Base-by-base conservation (phyloP, 2,797 vertebrate species). In the Gallinago stenura region DNA sequence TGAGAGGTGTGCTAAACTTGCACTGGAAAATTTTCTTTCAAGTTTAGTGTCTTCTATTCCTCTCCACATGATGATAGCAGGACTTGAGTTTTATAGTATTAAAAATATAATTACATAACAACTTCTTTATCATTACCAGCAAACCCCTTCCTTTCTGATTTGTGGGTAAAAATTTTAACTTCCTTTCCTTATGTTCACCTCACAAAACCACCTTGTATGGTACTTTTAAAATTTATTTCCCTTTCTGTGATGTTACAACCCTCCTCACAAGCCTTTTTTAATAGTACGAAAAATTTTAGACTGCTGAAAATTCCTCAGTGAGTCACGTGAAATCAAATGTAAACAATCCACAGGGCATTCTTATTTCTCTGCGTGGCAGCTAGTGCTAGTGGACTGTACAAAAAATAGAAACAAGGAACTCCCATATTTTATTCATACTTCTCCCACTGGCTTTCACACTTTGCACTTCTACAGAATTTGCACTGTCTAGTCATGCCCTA, bases 401-500 rank as follows among this genome's bases (percentile, higher is more conserved):
- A 66, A 43, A n/a, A 57, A 26, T 9, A 82, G 56, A 58, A 80
- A 61, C 18, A 73, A 80, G 73, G 24, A 95, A 61, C 24, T 89
- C 60, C 33, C 43, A 65, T 30, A 71, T 89, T 64, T 76, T 68
- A 83, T 37, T 90, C 53, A 64, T 68, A 66, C n/a, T 4, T 77
- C 7, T 93, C 30, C 41, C 39, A 82, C 15, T 77, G 54, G 18
- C 37, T 71, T 85, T 80, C 48, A 87, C 25, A 50, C 8, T 86
- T 51, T 39, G 17, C n/a, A 53, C 21, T 84, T 87, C 78, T 57
- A 50, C 21, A 70, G 48, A 73, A 66, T 90, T 91, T 83, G 57
- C 53, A 43, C 53, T 82, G 83, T 90, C 91, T 92, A 68, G 60
- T 96, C 86, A 90, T 51, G 77, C 53, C 77, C 43, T 69, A 37